These are phyloP conservation scores for Drosophila suboccidentalis DNA, from an alignment of 2,888 invertebrate genomes.

Conservation along the genomic window DNA sequence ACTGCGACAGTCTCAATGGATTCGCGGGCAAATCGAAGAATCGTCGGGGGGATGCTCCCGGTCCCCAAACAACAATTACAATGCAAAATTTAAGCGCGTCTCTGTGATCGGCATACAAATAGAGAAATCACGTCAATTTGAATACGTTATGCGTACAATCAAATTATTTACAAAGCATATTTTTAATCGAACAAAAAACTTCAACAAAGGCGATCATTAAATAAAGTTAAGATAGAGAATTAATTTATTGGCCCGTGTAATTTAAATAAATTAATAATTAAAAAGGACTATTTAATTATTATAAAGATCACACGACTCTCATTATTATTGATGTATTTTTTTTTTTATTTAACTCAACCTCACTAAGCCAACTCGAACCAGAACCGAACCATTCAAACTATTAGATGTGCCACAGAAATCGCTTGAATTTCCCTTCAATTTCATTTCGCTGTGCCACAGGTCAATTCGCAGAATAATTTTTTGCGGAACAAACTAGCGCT, in stretches of 20 bases:
- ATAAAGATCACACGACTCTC: too few species aligned
- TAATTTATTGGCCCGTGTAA: not conserved
- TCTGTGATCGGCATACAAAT: slow-evolving; percentile 41
- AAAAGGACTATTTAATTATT: not conserved
- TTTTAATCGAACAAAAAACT: slow-evolving; percentile 12
- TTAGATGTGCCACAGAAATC: too few species aligned
- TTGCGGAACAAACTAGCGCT: too few species aligned
- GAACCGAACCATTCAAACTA: too few species aligned
- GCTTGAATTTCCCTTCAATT: too few species aligned
- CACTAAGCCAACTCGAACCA: too few species aligned
- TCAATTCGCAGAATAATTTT: too few species aligned
- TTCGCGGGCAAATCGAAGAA: slow-evolving; percentile 11
- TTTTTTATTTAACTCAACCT: too few species aligned
- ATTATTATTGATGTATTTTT: too few species aligned
- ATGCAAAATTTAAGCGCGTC: slow-evolving; percentile 31
- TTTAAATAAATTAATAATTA: not conserved
- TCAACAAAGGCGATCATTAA: slow-evolving; percentile 7
- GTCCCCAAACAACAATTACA: slow-evolving; percentile 36
- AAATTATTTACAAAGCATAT: slow-evolving; percentile 23
- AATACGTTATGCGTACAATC: slow-evolving; percentile 13
- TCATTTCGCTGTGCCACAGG: too few species aligned
- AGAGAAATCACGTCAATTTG: slow-evolving; percentile 14
- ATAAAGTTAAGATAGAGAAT: slow-evolving; percentile 8
- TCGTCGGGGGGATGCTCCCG: slow-evolving; percentile 1
- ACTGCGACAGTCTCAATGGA: slow-evolving; percentile 37